Conservation (phyloP, 2,888 invertebrate genomes). For the Eupithecia dodoneata region DNA sequence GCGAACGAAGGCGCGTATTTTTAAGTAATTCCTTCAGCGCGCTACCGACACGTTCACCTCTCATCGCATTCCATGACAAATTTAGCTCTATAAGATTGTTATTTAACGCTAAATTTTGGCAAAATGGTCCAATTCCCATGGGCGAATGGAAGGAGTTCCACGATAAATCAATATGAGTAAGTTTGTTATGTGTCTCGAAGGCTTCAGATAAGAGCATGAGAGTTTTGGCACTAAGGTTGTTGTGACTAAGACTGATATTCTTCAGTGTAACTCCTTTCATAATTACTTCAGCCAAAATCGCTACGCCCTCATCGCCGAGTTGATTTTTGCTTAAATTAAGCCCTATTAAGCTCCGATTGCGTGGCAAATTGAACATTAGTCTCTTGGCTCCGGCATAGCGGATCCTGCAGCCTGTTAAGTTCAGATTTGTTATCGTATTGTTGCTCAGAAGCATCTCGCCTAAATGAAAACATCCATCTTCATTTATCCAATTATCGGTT, state of each 20-base stretch:
- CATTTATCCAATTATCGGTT: slow-evolving; percentile 65
- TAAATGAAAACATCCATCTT: slow-evolving; percentile 68
- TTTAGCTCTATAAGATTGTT: slow-evolving; percentile 55
- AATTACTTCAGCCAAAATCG: slow-evolving; percentile 54
- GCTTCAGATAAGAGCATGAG: slow-evolving; percentile 53
- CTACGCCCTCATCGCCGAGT: slow-evolving; percentile 58
- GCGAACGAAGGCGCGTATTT: slow-evolving; percentile 49
- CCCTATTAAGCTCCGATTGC: slow-evolving; percentile 52
- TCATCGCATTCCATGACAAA: slow-evolving; percentile 66
- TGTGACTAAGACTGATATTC: slow-evolving; percentile 59
- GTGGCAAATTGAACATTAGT: slow-evolving; percentile 51
- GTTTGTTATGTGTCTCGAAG: slow-evolving; percentile 59
- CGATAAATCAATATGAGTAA: slow-evolving; percentile 63
- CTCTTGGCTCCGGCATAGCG: slow-evolving; percentile 57
- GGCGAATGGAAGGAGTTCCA: slow-evolving; percentile 62
- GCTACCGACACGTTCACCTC: slow-evolving; percentile 48
- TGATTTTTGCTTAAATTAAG: slow-evolving; percentile 63
- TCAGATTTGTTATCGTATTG: slow-evolving; percentile 55
- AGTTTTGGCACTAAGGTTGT: slow-evolving; percentile 58
- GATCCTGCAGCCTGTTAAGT: slow-evolving; percentile 66
- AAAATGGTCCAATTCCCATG: slow-evolving; percentile 49
- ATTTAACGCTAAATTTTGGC: slow-evolving; percentile 53
- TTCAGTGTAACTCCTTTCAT: slow-evolving; percentile 52
- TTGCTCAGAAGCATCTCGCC: slow-evolving; percentile 64
- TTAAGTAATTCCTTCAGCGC: slow-evolving; percentile 52